These are phyloP conservation scores for Henricia sp. DNA, from an alignment of 53 echinoderm and acorn worm species.

Conservation along the genomic window DNA sequence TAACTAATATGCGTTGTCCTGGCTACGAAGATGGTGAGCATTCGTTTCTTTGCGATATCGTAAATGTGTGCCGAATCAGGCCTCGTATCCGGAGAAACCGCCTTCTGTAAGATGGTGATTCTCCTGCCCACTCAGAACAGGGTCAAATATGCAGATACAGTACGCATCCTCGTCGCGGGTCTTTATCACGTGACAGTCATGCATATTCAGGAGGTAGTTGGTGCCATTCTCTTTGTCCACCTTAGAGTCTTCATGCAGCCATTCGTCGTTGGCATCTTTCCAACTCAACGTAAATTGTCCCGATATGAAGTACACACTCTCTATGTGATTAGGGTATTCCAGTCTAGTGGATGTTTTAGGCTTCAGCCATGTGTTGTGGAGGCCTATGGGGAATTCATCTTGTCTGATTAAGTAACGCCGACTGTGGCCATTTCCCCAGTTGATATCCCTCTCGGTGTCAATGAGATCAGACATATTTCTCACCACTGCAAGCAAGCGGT, in stretches of 20 bases:
- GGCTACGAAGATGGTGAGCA: too few species aligned
- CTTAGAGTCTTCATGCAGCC: too few species aligned
- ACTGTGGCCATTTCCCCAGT: constrained; percentile 50
- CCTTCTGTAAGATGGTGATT: background rate
- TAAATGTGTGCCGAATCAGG: too few species aligned
- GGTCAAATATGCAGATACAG: constrained; percentile 11
- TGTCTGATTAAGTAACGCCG: constrained; percentile 31
- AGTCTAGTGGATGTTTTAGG: constrained; percentile 6
- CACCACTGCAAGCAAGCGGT: constrained; percentile 14
- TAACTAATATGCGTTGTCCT: too few species aligned
- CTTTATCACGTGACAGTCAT: constrained; percentile 29
- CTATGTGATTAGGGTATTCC: constrained; percentile 29
- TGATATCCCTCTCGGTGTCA: constrained; percentile 36
- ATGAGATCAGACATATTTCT: constrained; percentile 10
- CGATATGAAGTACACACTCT: too few species aligned
- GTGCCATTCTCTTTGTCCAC: constrained; percentile 39
- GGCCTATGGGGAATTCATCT: constrained; percentile 41
- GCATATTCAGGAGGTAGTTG: constrained; percentile 10
- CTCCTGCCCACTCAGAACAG: constrained; percentile 33
- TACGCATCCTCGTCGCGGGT: background rate
- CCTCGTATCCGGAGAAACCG: background rate
- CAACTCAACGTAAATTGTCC: too few species aligned
- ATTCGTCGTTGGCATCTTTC: too few species aligned
- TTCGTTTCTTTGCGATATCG: too few species aligned
- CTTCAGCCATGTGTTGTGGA: constrained; percentile 34